Conservation (phyloP, 2,797 vertebrate species). For the Labroides dimidiatus region DNA sequence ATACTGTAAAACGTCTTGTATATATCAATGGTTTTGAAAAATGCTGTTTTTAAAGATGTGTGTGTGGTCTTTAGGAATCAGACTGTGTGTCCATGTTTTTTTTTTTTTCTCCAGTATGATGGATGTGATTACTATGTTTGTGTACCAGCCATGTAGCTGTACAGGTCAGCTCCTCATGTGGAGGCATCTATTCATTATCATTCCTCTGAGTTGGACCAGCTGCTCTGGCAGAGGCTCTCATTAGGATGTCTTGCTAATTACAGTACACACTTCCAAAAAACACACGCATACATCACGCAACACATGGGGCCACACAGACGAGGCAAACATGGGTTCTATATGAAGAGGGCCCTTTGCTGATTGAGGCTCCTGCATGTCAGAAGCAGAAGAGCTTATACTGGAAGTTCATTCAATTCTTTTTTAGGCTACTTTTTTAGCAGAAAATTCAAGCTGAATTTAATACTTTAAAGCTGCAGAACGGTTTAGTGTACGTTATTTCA, state of each 20-base stretch:
- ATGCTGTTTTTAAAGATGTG: background rate
- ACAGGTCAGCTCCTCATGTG: slow-evolving; percentile 31
- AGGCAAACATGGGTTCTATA: slow-evolving; percentile 26
- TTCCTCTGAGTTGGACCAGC: slow-evolving; percentile 77
- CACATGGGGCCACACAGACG: slow-evolving; percentile 9
- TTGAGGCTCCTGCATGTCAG: slow-evolving; percentile 14
- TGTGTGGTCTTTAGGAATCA: background rate
- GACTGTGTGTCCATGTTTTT: background rate
- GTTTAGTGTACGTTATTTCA: background rate
- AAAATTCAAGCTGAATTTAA: too few species aligned
- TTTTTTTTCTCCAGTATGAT: background rate
- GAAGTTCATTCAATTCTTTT: background rate
- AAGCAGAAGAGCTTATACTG: background rate
- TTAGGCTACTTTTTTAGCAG: too few species aligned
- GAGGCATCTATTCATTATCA: slow-evolving; percentile 81
- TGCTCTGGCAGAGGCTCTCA: slow-evolving; percentile 73
- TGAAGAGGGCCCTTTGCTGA: slow-evolving; percentile 12
- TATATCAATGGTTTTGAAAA: background rate
- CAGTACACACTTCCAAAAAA: slow-evolving; percentile 59
- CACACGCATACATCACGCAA: slow-evolving; percentile 24
- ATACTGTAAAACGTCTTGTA: too few species aligned
- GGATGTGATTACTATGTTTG: slow-evolving; percentile 34
- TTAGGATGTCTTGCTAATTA: slow-evolving; percentile 75
- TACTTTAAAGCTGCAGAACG: background rate
- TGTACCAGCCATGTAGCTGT: slow-evolving; percentile 67